These are phyloP conservation scores for Eledone cirrhosa DNA, from an alignment of 2,888 invertebrate species.

Conservation along the genomic window DNA sequence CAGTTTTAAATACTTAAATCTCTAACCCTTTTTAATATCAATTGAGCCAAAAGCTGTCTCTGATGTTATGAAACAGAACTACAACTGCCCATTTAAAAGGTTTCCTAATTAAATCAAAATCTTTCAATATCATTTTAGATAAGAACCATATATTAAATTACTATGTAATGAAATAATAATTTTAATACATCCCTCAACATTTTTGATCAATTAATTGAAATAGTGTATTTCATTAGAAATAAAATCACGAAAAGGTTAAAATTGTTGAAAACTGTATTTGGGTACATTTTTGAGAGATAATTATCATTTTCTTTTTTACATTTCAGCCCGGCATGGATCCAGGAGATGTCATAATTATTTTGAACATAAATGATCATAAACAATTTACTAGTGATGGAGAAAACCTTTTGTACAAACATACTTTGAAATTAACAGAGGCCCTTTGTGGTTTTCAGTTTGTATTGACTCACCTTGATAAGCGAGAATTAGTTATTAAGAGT, in stretches of 20 bases:
- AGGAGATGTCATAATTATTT: conserved; percentile 88
- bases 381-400: conserved; percentile 80
- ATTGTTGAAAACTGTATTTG: neutral
- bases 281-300: neutral
- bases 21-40: neutral
- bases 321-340: conserved; percentile 81
- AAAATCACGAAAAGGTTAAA: neutral
- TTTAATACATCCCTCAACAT: too few species aligned
- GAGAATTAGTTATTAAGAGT: conserved; percentile 81
- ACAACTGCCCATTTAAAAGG: too few species aligned
- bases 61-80: neutral
- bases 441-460: conserved; percentile 87
- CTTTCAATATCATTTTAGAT: too few species aligned
- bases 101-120: too few species aligned
- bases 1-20: neutral
- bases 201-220: too few species aligned
- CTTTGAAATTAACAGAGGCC: conserved; percentile 85
- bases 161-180: too few species aligned
- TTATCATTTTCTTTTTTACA: conserved; percentile 31
- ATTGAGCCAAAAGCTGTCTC: too few species aligned
- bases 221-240: too few species aligned
- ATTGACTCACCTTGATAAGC: conserved; percentile 88
- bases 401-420: conserved; percentile 75
- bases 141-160: too few species aligned
- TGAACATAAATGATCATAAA: conserved; percentile 83